These are phyloP conservation scores for Melanotaenia trifasciata DNA, from an alignment of 2,797 vertebrate genomes.

Conservation along the genomic window DNA sequence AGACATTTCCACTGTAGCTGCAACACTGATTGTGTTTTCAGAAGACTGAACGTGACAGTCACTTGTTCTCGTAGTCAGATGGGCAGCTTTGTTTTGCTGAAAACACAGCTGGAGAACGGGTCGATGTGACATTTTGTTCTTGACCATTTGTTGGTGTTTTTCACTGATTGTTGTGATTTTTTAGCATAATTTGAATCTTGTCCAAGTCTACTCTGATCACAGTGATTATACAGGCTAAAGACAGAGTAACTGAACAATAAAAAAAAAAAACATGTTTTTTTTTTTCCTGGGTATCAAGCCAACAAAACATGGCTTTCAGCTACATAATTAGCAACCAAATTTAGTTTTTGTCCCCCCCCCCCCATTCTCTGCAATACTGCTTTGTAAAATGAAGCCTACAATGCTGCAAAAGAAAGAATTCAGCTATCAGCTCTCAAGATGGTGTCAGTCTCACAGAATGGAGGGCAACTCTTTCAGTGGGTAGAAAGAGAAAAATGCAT, in stretches of 20 bases:
- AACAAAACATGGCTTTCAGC: neutral
- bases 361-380: neutral
- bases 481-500: slow-evolving; percentile 13
- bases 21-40: neutral
- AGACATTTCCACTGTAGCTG: slow-evolving; percentile 7
- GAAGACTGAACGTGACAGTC: neutral
- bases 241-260: neutral
- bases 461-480: slow-evolving; percentile 9
- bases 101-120: slow-evolving; percentile 15
- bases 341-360: neutral
- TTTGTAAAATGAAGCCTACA: neutral
- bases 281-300: neutral
- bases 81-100: slow-evolving; percentile 10
- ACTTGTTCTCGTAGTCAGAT: neutral
- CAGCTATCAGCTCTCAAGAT: slow-evolving; percentile 38
- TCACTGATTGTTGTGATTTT: slow-evolving; percentile 15
- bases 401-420: neutral
- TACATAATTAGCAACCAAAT: neutral
- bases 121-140: slow-evolving; percentile 23
- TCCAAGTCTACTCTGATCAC: neutral
- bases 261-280: neutral
- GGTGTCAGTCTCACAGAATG: slow-evolving; percentile 21
- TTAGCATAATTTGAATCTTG: slow-evolving; percentile 1
- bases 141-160: slow-evolving; percentile 15
- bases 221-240: neutral